These are phyloP conservation scores for Progne subis DNA, from an alignment of 2,113 vertebrate genomes.

Conservation along the genomic window DNA sequence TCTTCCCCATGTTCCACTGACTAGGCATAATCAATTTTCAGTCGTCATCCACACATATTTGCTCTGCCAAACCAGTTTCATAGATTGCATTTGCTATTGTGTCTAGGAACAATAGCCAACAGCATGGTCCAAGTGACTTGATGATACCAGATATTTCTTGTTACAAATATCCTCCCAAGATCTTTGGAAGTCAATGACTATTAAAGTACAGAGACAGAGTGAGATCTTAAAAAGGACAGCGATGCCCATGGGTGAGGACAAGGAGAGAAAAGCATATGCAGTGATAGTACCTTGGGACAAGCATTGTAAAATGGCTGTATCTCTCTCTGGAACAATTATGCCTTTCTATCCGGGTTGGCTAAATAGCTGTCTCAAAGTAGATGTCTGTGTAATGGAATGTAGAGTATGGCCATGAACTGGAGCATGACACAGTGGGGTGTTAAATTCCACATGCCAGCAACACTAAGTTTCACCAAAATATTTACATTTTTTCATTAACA, in stretches of 20 bases:
- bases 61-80: background rate
- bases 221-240: background rate
- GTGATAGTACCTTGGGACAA: background rate
- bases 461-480: background rate
- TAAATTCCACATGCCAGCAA: background rate
- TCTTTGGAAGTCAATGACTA: background rate
- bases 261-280: background rate
- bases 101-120: background rate
- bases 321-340: background rate
- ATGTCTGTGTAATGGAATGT: background rate
- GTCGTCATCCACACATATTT: background rate
- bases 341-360: background rate
- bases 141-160: background rate
- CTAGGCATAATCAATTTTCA: background rate
- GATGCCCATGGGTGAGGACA: background rate
- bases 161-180: background rate
- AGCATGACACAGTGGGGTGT: background rate
- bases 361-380: background rate
- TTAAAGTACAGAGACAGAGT: background rate
- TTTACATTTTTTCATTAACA: background rate
- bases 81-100: background rate
- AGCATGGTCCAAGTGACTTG: background rate
- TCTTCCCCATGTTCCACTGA: background rate
- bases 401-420: background rate
- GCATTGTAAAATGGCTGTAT: background rate